phyloP scores from a whole-genome alignment of 2,797 vertebrate genomes.

The Adrianichthys oophorus region DNA sequence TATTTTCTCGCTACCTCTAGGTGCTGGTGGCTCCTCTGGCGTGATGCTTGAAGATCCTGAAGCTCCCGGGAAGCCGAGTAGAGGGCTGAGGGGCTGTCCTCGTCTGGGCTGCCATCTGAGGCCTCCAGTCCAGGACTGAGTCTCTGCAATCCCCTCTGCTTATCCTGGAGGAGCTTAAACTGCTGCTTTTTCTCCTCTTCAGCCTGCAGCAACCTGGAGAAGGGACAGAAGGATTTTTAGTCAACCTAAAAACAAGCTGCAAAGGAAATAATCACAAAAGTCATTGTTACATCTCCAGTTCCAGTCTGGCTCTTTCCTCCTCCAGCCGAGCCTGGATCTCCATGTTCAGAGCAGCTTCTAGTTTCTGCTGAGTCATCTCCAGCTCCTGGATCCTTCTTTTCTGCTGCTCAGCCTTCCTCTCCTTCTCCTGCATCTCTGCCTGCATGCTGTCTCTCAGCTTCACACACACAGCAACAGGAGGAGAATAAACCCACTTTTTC shows the following conservation, averaged over 20 bases:
- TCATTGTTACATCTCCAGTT: slow-evolving; percentile 70
- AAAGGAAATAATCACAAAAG: background rate
- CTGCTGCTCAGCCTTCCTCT: slow-evolving; percentile 73
- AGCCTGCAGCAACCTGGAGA: slow-evolving; percentile 69
- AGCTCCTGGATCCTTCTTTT: slow-evolving; percentile 77
- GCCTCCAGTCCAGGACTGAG: slow-evolving; percentile 34
- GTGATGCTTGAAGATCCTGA: slow-evolving; percentile 62
- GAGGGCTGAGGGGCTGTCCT: slow-evolving; percentile 55
- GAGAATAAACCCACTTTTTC: slow-evolving; percentile 37
- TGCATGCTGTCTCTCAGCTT: slow-evolving; percentile 73
- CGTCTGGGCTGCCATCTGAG: background rate
- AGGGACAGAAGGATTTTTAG: background rate
- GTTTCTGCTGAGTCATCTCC: slow-evolving; percentile 75
- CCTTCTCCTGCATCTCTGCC: slow-evolving; percentile 74
- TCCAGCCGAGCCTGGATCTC: slow-evolving; percentile 79
- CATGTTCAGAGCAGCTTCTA: slow-evolving; percentile 75
- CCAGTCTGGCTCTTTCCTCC: slow-evolving; percentile 76
- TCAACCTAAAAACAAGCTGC: background rate
- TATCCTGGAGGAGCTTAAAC: slow-evolving; percentile 69
- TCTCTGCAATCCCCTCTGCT: slow-evolving; percentile 50
- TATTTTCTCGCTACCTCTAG: slow-evolving; percentile 56
- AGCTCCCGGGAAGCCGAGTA: slow-evolving; percentile 72
- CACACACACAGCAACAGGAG: slow-evolving; percentile 14
- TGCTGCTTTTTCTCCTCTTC: slow-evolving; percentile 77
- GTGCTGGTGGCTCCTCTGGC: slow-evolving; percentile 67